phyloP scores from a whole-genome alignment of 2,797 vertebrate species.

The Urophycis tenuis region DNA sequence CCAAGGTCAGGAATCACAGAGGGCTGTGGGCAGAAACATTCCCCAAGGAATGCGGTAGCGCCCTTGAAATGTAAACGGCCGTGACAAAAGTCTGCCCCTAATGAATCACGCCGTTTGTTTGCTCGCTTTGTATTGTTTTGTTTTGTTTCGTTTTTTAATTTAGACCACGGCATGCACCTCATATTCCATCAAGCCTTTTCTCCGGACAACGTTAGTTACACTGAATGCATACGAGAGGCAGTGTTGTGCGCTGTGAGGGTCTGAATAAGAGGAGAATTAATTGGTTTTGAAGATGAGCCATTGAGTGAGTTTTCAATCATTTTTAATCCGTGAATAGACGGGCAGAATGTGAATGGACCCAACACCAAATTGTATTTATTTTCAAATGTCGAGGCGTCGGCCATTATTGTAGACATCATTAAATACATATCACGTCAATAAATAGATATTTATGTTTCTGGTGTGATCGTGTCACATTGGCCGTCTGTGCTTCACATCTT shows the following conservation, averaged over 20 bases:
- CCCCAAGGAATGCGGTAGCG: neutral
- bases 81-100: neutral
- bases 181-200: neutral
- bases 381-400: neutral
- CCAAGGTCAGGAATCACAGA: conserved; percentile 5
- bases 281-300: neutral
- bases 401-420: neutral
- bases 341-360: neutral
- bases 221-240: neutral
- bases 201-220: neutral
- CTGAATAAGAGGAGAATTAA: neutral
- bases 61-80: conserved; percentile 5
- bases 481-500: neutral
- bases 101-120: neutral
- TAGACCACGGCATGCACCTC: neutral
- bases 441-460: neutral
- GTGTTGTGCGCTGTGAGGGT: neutral
- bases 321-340: neutral
- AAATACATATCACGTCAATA: neutral
- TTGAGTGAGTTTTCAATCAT: neutral
- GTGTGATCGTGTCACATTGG: neutral
- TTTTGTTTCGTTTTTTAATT: neutral
- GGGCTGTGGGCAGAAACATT: conserved; percentile 7
- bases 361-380: neutral
- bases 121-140: no score